phyloP scores from a whole-genome alignment of 35 echinoderm and acorn worm genomes.

The Chiridota heheva region DNA sequence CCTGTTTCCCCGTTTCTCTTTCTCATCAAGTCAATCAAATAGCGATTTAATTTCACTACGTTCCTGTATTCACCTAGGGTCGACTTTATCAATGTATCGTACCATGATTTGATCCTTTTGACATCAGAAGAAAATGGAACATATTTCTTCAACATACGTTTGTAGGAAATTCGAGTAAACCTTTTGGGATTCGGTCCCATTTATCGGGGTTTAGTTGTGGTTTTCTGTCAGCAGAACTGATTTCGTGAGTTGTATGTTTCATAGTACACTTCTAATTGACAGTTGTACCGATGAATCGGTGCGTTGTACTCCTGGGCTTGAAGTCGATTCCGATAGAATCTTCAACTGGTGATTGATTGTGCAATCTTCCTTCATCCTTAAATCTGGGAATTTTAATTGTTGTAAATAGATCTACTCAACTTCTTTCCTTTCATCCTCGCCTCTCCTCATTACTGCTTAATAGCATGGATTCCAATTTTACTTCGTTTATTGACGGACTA shows the following conservation, averaged over 20 bases:
- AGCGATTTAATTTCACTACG: conserved; percentile 15
- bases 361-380: neutral
- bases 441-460: neutral
- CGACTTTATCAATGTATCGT: conserved; percentile 20
- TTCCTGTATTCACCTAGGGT: conserved; percentile 20
- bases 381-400: neutral
- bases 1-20: too few species aligned
- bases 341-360: neutral
- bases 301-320: neutral
- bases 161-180: conserved; percentile 4
- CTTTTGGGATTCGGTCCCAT: conserved; percentile 1
- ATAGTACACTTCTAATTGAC: neutral
- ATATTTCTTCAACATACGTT: neutral
- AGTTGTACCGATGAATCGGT: neutral
- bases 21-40: conserved; percentile 26
- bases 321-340: conserved; percentile 2
- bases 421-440: neutral
- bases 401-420: neutral
- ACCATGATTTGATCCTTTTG: conserved; percentile 24
- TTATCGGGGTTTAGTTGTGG: too few species aligned
- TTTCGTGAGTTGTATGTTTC: neutral
- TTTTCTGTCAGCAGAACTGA: conserved; percentile 33
- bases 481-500: conserved; percentile 7
- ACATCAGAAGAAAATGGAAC: conserved; percentile 26
- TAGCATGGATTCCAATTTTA: conserved; percentile 16